Percentiles rank a stretch among this genome's conserved stretches.
Evolutionary conservation across 2,888 invertebrate genomes (phyloP).

Genomic region (Glomeris marginata): DNA sequence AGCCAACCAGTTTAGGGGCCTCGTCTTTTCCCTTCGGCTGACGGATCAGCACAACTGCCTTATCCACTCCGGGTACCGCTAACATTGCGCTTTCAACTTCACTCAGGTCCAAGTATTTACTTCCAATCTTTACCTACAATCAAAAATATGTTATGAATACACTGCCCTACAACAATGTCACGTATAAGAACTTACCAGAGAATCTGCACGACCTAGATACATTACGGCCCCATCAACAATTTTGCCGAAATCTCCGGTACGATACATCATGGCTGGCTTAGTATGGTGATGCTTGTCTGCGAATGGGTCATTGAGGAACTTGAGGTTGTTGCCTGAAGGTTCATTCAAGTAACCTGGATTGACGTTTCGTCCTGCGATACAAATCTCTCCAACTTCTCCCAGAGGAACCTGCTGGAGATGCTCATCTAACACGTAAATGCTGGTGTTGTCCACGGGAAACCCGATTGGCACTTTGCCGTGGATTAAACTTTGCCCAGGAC

Average conservation of each 20-base stretch:
- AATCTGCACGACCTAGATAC: constrained; percentile 45
- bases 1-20: neutral
- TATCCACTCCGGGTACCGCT: constrained; percentile 48
- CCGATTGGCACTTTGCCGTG: constrained; percentile 66
- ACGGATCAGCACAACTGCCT: constrained; percentile 63
- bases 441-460: constrained; percentile 59
- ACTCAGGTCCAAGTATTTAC: constrained; percentile 67
- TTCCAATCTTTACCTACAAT: constrained; percentile 52
- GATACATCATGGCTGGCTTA: constrained; percentile 52
- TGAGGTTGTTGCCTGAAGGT: constrained; percentile 50
- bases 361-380: constrained; percentile 62
- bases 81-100: constrained; percentile 64
- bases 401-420: constrained; percentile 49
- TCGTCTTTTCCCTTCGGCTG: constrained; percentile 3
- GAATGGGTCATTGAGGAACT: constrained; percentile 21
- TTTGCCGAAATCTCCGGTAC: constrained; percentile 70
- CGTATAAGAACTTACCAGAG: too few relatives aligned
- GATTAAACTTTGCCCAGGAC: neutral
- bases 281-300: constrained; percentile 37
- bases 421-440: constrained; percentile 62
- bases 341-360: constrained; percentile 53
- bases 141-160: neutral
- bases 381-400: constrained; percentile 64
- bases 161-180: too few relatives aligned
- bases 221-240: constrained; percentile 50